phyloP scores from a whole-genome alignment of 1,140 invertebrate species.

The Uloborus diversus region DNA sequence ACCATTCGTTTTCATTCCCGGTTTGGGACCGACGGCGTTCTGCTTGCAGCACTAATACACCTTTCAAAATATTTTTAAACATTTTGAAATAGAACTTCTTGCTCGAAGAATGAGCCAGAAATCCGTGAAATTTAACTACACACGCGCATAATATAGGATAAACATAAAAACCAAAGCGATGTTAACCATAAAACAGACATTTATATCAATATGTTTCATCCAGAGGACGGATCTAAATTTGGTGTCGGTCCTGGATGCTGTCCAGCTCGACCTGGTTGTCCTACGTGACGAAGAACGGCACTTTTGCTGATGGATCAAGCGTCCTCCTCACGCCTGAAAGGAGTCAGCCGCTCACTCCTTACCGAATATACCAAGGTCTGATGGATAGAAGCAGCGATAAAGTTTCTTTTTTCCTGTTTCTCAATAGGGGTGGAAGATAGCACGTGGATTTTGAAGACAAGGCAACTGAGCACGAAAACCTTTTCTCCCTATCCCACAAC shows the following conservation, averaged over 20 bases:
- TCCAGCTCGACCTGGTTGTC: constrained; percentile 12
- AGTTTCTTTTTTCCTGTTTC: constrained; percentile 13
- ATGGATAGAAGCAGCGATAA: constrained; percentile 32
- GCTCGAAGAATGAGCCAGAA: no score
- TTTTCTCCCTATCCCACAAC: constrained; percentile 18
- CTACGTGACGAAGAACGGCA: constrained; percentile 37
- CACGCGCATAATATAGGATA: no score
- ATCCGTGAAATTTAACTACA: no score
- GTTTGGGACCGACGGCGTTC: no score
- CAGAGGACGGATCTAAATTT: constrained; percentile 18
- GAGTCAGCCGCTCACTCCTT: constrained; percentile 10
- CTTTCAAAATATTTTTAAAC: not conserved
- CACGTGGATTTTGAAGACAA: constrained; percentile 39
- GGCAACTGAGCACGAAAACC: constrained; percentile 24
- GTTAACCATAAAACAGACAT: no score
- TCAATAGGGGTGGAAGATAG: not conserved
- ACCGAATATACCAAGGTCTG: not conserved
- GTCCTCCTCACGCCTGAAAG: constrained; percentile 19
- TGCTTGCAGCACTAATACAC: no score
- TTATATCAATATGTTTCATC: no score
- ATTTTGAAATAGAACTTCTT: not conserved
- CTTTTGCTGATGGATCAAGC: constrained; percentile 45
- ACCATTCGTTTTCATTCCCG: no score
- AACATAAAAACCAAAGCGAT: no score
- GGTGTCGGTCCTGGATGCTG: constrained; percentile 38